A percentile compares a stretch with the other conserved stretches of the same genome.
Evolutionary conservation across 2,797 vertebrate genomes (phyloP).

Genomic region (Rhinophrynus dorsalis): DNA sequence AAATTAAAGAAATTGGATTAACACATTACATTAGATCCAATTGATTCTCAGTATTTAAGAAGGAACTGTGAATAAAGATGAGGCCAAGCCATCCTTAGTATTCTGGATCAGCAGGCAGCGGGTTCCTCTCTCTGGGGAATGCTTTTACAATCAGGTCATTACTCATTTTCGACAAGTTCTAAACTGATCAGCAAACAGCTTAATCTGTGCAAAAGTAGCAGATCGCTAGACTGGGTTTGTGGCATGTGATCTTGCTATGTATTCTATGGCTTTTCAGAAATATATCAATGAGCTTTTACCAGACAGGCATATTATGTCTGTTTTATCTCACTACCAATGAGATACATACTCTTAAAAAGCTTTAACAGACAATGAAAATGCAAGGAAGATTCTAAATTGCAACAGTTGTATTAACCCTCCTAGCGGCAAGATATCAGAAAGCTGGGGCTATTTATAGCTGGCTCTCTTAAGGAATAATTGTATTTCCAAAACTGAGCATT

Average conservation of each 20-base stretch:
- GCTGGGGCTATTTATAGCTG: constrained; percentile 23
- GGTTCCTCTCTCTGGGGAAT: constrained; percentile 15
- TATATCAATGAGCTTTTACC: neutral
- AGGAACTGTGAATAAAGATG: constrained; percentile 23
- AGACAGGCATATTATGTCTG: constrained; percentile 16
- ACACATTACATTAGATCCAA: neutral
- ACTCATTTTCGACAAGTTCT: constrained; percentile 49
- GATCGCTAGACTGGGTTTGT: neutral
- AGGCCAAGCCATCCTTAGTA: constrained; percentile 20
- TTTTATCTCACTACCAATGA: neutral
- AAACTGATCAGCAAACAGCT: constrained; percentile 48
- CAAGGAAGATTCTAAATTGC: constrained; percentile 21
- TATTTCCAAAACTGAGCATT: neutral
- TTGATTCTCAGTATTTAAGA: constrained; percentile 18
- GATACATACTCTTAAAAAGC: constrained; percentile 18
- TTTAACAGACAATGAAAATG: constrained; percentile 32
- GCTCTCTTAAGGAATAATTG: neutral
- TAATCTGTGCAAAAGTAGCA: constrained; percentile 24
- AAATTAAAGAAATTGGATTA: neutral
- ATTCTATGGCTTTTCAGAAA: constrained; percentile 5
- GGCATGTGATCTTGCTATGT: neutral
- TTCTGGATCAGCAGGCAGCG: constrained; percentile 21
- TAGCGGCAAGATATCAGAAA: constrained; percentile 29
- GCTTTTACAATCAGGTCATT: constrained; percentile 37
- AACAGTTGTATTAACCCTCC: constrained; percentile 48